Base-by-base conservation (phyloP, 2,797 vertebrate species). In the Tokudaia tokunoshimensis region DNA sequence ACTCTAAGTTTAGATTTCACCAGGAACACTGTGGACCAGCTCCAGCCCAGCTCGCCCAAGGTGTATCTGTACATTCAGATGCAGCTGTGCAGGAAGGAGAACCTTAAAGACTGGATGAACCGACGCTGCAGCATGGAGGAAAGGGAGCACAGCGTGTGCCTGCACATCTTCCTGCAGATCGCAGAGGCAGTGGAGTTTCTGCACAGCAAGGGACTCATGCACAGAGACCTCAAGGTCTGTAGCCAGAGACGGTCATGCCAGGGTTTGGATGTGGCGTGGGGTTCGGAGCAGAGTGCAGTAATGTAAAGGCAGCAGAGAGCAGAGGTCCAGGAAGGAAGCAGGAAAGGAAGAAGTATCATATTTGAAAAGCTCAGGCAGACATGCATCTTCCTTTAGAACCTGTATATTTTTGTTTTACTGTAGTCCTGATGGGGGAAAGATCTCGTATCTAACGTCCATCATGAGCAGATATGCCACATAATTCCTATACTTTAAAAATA, bases 31-130 rank as follows among this genome's bases (percentile, higher is more conserved):
- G 26, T 96, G 9, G 99, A 98, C 70, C 98, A 99, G n/a, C 98
- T 98, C 41, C 99, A 99, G 74, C 99, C 98, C 94, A 99, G 99
- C 80, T 99, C 99, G 1, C 99, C 99, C 0, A 99, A 99, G 98
- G 99, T 99, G 72, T 99, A 99, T 96, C 99, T 99, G 95, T 99
- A 99, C 98, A 99, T 99, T 97, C 99, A 99, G 98, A 99, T 99
- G 99, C 99, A 99, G 98, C 99, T 99, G 80, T 99, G 99, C 98
- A 97, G 99, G 84, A 99, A 99, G 94, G 99, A 99, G 98, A 99
- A 99, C 98, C 99, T 99, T 89, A 99, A 99, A 97, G 99, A 99
- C 99, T 99, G 99, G 99, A 99, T 99, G 99, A 99, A 98, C 89
- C 98, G 99, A 94, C 99, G 99, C 70, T 99, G 99, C 87, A 94